A percentile compares a stretch with the other conserved stretches of the same genome.
Evolutionary conservation across 2,888 invertebrate genomes (phyloP).

Genomic region (Drosophila paramelanica): DNA sequence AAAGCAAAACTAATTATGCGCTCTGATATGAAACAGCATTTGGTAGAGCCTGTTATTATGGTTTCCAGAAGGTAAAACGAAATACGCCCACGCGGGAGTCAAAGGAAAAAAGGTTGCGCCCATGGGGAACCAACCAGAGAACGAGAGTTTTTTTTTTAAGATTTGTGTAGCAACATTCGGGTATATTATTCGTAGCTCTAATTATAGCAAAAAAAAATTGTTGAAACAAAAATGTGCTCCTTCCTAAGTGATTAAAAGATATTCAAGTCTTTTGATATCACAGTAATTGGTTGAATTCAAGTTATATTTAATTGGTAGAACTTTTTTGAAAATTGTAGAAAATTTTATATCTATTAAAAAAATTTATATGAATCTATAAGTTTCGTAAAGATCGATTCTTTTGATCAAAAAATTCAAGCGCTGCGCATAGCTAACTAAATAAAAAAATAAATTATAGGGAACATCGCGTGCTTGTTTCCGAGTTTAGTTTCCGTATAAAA

Average conservation of each 20-base stretch:
- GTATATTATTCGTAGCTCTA: background rate
- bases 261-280: background rate
- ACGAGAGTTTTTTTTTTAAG: background rate
- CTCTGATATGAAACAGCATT: conserved; percentile 1
- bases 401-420: too few species aligned
- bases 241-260: background rate
- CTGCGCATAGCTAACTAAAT: too few species aligned
- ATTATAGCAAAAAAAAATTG: background rate
- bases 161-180: background rate
- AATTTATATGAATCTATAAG: too few species aligned
- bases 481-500: background rate
- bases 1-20: conserved; percentile 49
- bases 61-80: conserved; percentile 22
- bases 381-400: too few species aligned
- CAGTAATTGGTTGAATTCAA: background rate
- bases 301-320: too few species aligned
- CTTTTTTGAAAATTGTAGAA: too few species aligned
- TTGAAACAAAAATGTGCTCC: background rate
- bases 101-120: conserved; percentile 7
- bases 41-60: conserved; percentile 41
- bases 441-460: background rate
- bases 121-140: conserved; percentile 5
- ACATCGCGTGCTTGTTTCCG: background rate
- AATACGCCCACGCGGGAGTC: conserved; percentile 42
- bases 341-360: too few species aligned